Base-by-base conservation (phyloP, 2,797 vertebrate species). In the Tauraco hartlaubi region DNA sequence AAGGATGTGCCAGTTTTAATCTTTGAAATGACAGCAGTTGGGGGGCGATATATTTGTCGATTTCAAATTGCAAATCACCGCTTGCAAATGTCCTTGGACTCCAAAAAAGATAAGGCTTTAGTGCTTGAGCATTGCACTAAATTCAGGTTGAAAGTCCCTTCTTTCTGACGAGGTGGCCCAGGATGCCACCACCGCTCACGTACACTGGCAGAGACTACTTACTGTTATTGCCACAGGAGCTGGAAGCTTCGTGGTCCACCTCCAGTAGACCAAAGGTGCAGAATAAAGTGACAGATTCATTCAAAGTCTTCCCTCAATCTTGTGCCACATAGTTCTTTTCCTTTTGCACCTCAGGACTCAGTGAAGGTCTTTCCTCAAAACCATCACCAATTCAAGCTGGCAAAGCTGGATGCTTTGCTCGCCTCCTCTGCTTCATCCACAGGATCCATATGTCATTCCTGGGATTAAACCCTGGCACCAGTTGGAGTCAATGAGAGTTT, bases 401-500 rank as follows among this genome's bases (percentile, higher is more conserved):
- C 41, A 71, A 48, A 33, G 43, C 71, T 43, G 69, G 52, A 73
- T 46, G 58, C 64, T 81, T 83, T 58, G 41, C 49, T 95, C 33
- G 31, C 74, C 80, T 83, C 59, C 87, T 61, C 37, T 56, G 85
- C 64, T 73, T 48, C 94, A 61, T 71, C 67, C 77, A 14, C 33
- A 78, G 76, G 75, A 61, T 73, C 78, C 66, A 11, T 91, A 84
- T 94, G 92, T 94, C 92, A 73, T 93, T 84, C 48, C 85, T 58
- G 52, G 63, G 74, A 92, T 92, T 88, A 95, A 96, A 90, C 75
- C 48, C 59, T 73, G 64, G 63, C 83, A 84, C 68, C 52, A 2
- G 58, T 75, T 62, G 48, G 73, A 90, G 69, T 29, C 85, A 69
- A 22, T 3, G 37, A 94, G 63, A 59, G n/a, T 76, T 88, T 81